These are phyloP conservation scores for Anhinga rufa DNA, from an alignment of 2,113 vertebrate genomes.

Conservation along the genomic window DNA sequence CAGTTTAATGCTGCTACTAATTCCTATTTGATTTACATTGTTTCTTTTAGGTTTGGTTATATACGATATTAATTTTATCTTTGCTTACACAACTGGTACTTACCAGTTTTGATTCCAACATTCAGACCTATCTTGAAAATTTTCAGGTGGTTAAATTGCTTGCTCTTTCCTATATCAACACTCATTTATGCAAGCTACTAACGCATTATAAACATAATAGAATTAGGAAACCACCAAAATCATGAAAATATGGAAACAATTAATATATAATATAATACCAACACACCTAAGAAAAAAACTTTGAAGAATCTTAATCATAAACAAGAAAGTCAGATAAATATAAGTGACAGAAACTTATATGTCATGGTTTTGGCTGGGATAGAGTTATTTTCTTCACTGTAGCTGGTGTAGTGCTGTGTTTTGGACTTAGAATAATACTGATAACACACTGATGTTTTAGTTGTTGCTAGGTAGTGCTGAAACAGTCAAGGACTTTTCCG, in stretches of 20 bases:
- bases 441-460: too few relatives aligned
- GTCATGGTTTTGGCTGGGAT: too few relatives aligned
- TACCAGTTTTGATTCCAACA: neutral
- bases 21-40: neutral
- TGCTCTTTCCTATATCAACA: neutral
- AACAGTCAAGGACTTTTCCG: too few relatives aligned
- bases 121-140: neutral
- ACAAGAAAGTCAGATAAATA: neutral
- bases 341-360: neutral
- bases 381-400: too few relatives aligned
- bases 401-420: too few relatives aligned
- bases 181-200: neutral
- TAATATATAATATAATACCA: neutral
- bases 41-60: neutral
- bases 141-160: neutral
- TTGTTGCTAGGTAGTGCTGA: too few relatives aligned
- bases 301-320: neutral
- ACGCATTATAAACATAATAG: neutral
- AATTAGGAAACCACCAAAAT: neutral
- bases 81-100: neutral
- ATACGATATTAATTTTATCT: neutral
- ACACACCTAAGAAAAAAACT: neutral
- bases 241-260: neutral
- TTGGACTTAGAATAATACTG: too few relatives aligned
- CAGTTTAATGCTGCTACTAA: neutral